Percentiles rank a stretch among this genome's conserved stretches.
Evolutionary conservation across 64 coral and sea anemone species (phyloP).

Genomic region (Dendrophyllia cribrosa): DNA sequence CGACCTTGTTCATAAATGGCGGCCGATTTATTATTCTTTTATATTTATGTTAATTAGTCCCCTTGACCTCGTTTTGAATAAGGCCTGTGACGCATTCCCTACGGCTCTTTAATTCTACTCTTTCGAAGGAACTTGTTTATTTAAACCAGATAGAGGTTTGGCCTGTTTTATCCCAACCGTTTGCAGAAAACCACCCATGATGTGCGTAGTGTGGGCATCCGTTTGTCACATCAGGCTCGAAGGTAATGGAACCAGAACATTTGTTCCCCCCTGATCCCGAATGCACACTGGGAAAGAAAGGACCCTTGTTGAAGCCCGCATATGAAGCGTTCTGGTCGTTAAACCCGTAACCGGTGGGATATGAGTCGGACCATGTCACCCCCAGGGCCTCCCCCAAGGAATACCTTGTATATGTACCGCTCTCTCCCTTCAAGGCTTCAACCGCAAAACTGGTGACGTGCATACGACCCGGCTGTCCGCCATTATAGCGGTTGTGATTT

Average conservation of each 20-base stretch:
- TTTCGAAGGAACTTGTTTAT: background rate
- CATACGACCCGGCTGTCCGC: slow-evolving; percentile 78
- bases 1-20: no score
- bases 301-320: slow-evolving; percentile 35
- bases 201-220: slow-evolving; percentile 66
- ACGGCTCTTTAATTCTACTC: no score
- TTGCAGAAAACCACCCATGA: slow-evolving; percentile 71
- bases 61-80: no score
- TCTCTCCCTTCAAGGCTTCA: slow-evolving; percentile 87
- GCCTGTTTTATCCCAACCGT: slow-evolving; percentile 47
- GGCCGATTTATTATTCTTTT: no score
- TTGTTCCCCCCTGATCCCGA: slow-evolving; percentile 52
- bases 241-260: slow-evolving; percentile 20
- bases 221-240: slow-evolving; percentile 55
- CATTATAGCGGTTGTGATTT: slow-evolving; percentile 83
- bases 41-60: no score
- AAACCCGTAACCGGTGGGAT: slow-evolving; percentile 90
- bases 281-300: slow-evolving; percentile 91
- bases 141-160: slow-evolving; percentile 98
- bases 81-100: no score
- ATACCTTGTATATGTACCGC: slow-evolving; percentile 57
- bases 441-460: slow-evolving; percentile 81
- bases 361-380: slow-evolving; percentile 70
- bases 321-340: slow-evolving; percentile 31
- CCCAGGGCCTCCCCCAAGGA: slow-evolving; percentile 77